Conservation (phyloP, 2,113 vertebrate species). For the Cyphomyrus discorhynchus region DNA sequence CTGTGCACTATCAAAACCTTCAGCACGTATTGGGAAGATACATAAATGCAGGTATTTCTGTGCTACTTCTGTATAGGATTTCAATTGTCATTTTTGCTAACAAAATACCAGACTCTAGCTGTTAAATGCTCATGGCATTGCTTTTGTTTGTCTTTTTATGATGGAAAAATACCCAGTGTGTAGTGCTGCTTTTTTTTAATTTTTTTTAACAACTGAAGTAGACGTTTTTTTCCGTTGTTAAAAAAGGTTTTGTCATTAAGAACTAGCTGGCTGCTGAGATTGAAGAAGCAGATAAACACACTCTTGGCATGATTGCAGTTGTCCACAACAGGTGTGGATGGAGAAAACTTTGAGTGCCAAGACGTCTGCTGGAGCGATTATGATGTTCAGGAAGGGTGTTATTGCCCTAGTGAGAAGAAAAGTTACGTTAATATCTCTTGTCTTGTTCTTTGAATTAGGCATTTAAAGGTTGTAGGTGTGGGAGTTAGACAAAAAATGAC, state of each 20-base stretch:
- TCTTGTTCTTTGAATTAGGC: not conserved
- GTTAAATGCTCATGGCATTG: not conserved
- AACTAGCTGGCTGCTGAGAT: not conserved
- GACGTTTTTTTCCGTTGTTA: not conserved
- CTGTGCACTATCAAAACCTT: not conserved
- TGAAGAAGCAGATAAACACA: conserved; percentile 20
- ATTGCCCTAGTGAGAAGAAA: conserved; percentile 11
- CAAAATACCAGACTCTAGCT: not conserved
- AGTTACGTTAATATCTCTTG: not conserved
- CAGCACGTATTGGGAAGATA: not conserved
- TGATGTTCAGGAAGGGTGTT: conserved; percentile 27
- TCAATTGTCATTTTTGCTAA: not conserved
- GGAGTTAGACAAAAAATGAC: not conserved
- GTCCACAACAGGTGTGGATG: conserved; percentile 36
- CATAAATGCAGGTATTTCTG: not conserved
- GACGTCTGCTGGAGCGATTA: conserved; percentile 31
- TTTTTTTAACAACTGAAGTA: not conserved
- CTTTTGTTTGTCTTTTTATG: not conserved
- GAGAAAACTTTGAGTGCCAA: not conserved
- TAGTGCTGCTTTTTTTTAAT: not conserved
- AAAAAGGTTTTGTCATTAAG: not conserved
- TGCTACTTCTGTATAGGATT: not conserved
- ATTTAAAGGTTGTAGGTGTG: not conserved
- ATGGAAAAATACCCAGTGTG: not conserved
- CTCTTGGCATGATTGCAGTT: conserved; percentile 14